These are phyloP conservation scores for Dromiciops gliroides DNA, from an alignment of 2,113 vertebrate species.

Conservation along the genomic window DNA sequence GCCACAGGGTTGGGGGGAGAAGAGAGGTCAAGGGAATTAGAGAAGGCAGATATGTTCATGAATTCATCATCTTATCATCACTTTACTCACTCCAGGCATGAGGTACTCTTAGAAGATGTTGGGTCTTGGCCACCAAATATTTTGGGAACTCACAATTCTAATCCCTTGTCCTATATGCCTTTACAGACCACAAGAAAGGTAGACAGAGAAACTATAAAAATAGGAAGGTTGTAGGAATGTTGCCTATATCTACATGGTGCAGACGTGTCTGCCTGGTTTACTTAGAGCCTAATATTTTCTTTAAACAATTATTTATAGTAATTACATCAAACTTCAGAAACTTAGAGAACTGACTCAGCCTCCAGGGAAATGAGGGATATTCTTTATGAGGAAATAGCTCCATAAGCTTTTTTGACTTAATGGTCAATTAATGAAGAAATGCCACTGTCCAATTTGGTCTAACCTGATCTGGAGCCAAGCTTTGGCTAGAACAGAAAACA, in stretches of 20 bases:
- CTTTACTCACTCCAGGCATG: neutral
- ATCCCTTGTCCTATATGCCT: neutral
- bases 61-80: neutral
- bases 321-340: neutral
- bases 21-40: neutral
- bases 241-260: neutral
- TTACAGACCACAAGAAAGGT: neutral
- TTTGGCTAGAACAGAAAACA: too few relatives aligned
- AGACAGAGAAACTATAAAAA: neutral
- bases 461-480: too few relatives aligned
- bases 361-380: neutral
- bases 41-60: neutral
- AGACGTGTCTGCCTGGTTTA: neutral
- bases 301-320: neutral
- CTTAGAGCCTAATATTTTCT: neutral
- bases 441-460: too few relatives aligned
- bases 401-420: too few relatives aligned
- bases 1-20: fast-evolving
- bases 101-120: neutral
- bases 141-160: neutral
- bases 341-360: neutral
- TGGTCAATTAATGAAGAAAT: too few relatives aligned
- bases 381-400: too few relatives aligned
- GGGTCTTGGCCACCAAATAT: neutral
- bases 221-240: neutral